Evolutionary conservation across 1,140 invertebrate species (phyloP).

Genomic region (Lepidotrigona ventralis): DNA sequence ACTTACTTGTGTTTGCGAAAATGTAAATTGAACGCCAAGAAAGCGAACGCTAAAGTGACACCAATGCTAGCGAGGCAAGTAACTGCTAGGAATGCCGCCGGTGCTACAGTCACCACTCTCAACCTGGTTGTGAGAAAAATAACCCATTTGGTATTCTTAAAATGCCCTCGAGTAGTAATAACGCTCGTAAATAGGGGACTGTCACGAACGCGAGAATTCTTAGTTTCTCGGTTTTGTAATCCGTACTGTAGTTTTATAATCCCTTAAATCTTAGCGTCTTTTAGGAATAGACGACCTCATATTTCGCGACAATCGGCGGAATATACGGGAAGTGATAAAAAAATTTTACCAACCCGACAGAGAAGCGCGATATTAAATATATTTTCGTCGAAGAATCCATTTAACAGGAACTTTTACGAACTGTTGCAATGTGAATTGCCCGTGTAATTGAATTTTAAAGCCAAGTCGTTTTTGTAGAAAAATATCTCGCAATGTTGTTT

Average conservation of each 20-base stretch:
- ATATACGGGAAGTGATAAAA: not conserved
- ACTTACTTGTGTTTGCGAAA: constrained; percentile 91
- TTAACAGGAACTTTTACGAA: not conserved
- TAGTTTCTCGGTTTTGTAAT: not conserved
- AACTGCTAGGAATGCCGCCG: constrained; percentile 86
- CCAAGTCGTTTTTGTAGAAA: not conserved
- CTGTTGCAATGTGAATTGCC: not conserved
- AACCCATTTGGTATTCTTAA: constrained; percentile 1
- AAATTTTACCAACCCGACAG: not conserved
- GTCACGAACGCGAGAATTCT: not conserved
- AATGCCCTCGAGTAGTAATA: not conserved
- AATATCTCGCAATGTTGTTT: too few relatives aligned
- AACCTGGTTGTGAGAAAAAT: constrained; percentile 80
- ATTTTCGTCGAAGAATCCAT: not conserved
- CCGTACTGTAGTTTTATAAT: not conserved
- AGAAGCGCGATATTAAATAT: not conserved
- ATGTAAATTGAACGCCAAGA: constrained; percentile 92
- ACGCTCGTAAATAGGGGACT: not conserved
- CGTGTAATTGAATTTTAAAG: not conserved
- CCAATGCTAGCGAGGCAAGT: constrained; percentile 87
- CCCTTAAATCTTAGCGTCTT: not conserved
- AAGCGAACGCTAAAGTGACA: constrained; percentile 88
- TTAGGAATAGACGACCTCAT: too few relatives aligned
- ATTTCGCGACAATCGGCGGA: not conserved
- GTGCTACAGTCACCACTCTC: constrained; percentile 87